Evolutionary conservation across 37 sponge, comb jelly and placozoan species (phyloP), one percentile per base, ranked within the genome.

Genomic region (Ianthella basta): DNA sequence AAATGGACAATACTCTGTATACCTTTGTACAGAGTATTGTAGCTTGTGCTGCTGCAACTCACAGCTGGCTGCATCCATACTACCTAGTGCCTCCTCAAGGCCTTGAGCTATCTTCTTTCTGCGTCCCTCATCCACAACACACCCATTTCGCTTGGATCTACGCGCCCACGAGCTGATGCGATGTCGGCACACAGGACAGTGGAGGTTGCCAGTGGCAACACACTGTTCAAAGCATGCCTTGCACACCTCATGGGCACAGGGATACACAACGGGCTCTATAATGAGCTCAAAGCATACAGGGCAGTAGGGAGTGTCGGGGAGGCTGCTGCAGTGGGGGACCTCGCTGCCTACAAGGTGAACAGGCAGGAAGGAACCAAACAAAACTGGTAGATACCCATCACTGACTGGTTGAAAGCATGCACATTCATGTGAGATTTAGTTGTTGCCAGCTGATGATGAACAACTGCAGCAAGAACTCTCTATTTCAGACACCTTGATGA

Each of bases 141-240:
- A 40, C 24, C 78, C 37, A 66, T 88, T 74, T 4, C 27, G 57
- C 29, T 56, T 57, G 29, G 44, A 56, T 24, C 64, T 40, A 65
- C 89, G 83, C 0, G 89, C 84, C 89, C 89, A 88, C 8, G 89
- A 88, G 72, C 83, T 82, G 0, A 83, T 59, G 57, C 89, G 33
- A 35, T 79, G 56, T n/a, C 89, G 84, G 79, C 89, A 88, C 0
- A 88, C n/a, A 27, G 89, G 84, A 36, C 89, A 88, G 60, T 37
- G 60, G 36, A 84, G 79, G 72, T 83, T 83, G 34, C 84, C 89
- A 35, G 79, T 79, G 19, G 63, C 80, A 57, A 88, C 5, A 35
- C 70, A 63, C 29, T 54, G 56, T 25, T 83, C 55, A 34, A 84
- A 88, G 32, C 89, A 88, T 5, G 23, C 56, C 59, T 63, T 32